Percentiles rank a stretch among this genome's conserved stretches.
Evolutionary conservation across 2,113 vertebrate species (phyloP).

Genomic region (Parus major): DNA sequence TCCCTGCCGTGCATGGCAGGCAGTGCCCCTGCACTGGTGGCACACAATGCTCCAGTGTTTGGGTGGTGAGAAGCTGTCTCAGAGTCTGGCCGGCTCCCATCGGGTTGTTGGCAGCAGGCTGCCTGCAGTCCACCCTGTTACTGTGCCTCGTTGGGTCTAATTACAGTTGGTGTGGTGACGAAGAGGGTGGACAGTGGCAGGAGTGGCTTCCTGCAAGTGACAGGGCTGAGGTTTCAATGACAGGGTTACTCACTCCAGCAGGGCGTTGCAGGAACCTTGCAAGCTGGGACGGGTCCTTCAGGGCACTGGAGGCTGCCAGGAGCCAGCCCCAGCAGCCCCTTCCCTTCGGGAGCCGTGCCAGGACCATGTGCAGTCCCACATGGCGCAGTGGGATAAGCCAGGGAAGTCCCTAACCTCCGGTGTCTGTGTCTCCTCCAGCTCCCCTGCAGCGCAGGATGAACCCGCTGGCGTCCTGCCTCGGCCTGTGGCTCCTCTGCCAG

Average conservation of each 20-base stretch:
- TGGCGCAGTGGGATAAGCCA: background rate
- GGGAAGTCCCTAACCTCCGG: background rate
- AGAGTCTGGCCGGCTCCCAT: background rate
- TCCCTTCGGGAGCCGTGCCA: background rate
- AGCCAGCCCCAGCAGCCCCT: background rate
- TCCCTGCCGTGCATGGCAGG: background rate
- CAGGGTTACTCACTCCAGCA: background rate
- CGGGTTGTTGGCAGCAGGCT: slow-evolving; percentile 6
- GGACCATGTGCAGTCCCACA: background rate
- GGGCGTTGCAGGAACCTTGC: slow-evolving; percentile 2
- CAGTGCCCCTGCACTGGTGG: slow-evolving; percentile 19
- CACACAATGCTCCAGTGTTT: slow-evolving; percentile 40
- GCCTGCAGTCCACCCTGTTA: background rate
- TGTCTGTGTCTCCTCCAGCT: slow-evolving; percentile 67
- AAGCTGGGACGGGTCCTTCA: background rate
- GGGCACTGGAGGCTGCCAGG: background rate
- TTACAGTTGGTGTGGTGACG: background rate
- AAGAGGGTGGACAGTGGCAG: slow-evolving; percentile 47
- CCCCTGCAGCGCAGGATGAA: slow-evolving; percentile 64
- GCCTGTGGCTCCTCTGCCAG: slow-evolving; percentile 73
- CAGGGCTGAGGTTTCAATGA: slow-evolving; percentile 5
- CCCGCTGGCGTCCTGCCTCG: slow-evolving; percentile 51
- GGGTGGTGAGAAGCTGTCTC: slow-evolving; percentile 11
- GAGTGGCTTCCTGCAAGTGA: slow-evolving; percentile 20
- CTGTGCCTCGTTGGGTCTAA: slow-evolving; percentile 20